phyloP scores from a whole-genome alignment of 2,113 vertebrate species.

The Athene noctua region DNA sequence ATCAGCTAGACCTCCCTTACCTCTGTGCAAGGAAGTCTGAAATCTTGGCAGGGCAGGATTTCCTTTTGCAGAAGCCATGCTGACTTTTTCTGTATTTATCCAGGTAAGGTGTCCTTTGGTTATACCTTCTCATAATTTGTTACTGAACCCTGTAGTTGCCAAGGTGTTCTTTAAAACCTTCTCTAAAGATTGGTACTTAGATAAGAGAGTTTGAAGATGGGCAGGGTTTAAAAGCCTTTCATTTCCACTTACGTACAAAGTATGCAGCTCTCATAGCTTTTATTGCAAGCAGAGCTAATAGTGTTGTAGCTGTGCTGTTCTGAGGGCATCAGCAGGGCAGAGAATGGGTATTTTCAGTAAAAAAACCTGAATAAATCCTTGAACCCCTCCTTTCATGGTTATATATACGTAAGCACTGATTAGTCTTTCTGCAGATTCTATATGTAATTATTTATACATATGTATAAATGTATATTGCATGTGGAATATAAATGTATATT shows the following conservation, averaged over 20 bases:
- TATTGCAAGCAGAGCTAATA: background rate
- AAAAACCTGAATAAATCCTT: background rate
- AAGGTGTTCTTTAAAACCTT: background rate
- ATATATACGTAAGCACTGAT: background rate
- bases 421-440: background rate
- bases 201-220: background rate
- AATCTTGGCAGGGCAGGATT: background rate
- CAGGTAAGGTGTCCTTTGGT: background rate
- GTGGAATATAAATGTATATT: background rate
- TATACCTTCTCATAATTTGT: background rate
- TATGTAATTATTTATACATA: background rate
- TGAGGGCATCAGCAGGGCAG: background rate
- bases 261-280: background rate
- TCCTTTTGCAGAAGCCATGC: background rate
- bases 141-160: background rate
- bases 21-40: background rate
- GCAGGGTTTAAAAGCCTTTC: background rate
- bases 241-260: background rate
- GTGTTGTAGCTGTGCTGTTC: background rate
- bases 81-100: background rate
- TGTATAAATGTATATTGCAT: background rate
- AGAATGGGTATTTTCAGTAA: background rate
- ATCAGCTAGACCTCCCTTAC: background rate
- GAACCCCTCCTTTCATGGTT: background rate
- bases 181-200: background rate